Base-by-base conservation (phyloP, 2,888 invertebrate species). In the Timema podura region DNA sequence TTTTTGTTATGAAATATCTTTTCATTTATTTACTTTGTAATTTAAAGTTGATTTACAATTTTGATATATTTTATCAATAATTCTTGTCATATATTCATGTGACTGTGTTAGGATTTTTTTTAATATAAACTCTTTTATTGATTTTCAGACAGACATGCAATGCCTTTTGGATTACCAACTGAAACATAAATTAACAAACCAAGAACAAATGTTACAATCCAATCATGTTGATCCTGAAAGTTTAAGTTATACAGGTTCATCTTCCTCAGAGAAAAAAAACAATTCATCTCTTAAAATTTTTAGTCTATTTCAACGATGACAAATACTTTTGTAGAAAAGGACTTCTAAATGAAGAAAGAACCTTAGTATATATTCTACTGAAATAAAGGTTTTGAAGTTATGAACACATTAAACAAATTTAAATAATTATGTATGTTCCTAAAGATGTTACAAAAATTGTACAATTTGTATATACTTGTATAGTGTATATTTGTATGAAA, bases 161-260 rank as follows among this genome's bases (percentile, higher is more conserved):
- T 92, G 93, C 78, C 84, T 96, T 61, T 86, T 96, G 72, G 93
- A 95, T 76, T 95, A 95, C 78, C 96, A 96, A 81, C 91, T 96
- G 87, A 89, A 91, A 74, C 90, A 88, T 78, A 95, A 95, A 83
- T 84, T 96, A 76, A 87, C 89, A 72, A 66, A 68, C 10, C 74
- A 74, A 67, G 74, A 75, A 59, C 70, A 65, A 16, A 64, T 70
- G 11, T 65, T 65, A 48, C 67, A 66, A 57, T 64, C 64, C 54
- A 68, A 59, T 46, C 66, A 49, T 30, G 68, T 69, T 45, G 69
- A 61, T 48, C 57, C 54, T 48, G 61, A 64, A 30, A 68, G 49
- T 64, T 57, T 65, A 45, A 65, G 59, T 48, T 68, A 68, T 61
- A 65, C 59, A 46, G 46, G 67, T 57, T 48, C 61, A 13, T 51